Evolutionary conservation across 2,888 invertebrate species (phyloP), one percentile per base, ranked within the genome.

Genomic region (Lasius fuliginosus): DNA sequence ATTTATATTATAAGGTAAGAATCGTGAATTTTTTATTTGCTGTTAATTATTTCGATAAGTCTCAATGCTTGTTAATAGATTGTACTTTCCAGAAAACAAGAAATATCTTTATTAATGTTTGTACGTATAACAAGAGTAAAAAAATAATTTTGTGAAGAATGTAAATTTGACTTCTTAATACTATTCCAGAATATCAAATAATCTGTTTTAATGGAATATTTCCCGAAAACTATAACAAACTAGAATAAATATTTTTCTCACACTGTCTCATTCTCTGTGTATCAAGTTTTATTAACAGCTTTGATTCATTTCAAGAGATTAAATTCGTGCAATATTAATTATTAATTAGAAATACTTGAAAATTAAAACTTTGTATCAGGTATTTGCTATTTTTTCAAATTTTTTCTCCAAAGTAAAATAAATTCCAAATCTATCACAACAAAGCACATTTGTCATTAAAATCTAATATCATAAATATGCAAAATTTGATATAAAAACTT

Each of bases 31-130:
- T 6, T 49, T 49, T 36, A 27, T 71, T 76, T 65, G 1, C 23
- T 1, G 18, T 36, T 40, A 40, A 67, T 65, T 23, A 42, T 12
- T 76, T 67, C 18, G n/a, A 3, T 1, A n/a, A 58, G 23, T 9
- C 27, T 68, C 0, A 46, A 56, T 36, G 40, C 12, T 65, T n/a
- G 18, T 42, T 15, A 68, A 18, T 58, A 1, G 40, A 15, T 27
- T n/a, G 49, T 33, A 68, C n/a, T 68, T 68, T 2, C 60, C 12
- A 8, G 8, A n/a, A 33, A 3, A 23, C 30, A 65, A 56, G 27
- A 23, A 79, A 79, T 79, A 79, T 60, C 18, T 23, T 0, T 60
- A 79, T 68, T 60, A 30, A 40, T 69, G 58, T 58, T 46, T 46
- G 23, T 23, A n/a, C 0, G 8, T 58, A 79, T 79, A 58, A n/a